Percentiles rank a stretch among this genome's conserved stretches.
Evolutionary conservation across 2,797 vertebrate genomes (phyloP).

Genomic region (Aulostomus chinensis): DNA sequence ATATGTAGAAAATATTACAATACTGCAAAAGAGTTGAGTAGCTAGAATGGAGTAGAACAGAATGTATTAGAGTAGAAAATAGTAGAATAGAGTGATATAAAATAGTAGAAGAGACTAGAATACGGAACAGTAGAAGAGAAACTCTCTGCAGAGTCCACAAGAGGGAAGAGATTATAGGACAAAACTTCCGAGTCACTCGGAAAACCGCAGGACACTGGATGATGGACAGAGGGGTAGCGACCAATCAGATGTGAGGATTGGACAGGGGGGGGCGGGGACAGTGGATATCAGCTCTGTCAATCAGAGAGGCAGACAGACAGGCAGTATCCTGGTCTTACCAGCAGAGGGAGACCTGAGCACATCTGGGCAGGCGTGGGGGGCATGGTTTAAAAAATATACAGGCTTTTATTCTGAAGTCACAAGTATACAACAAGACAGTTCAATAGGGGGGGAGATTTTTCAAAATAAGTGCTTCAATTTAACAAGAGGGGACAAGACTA

Average conservation of each 20-base stretch:
- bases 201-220: conserved; percentile 40
- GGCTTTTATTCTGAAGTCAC: conserved; percentile 19
- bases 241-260: conserved; percentile 63
- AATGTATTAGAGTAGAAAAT: too few relatives aligned
- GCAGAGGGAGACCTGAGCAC: conserved; percentile 79
- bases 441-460: background rate
- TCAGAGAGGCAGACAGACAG: conserved; percentile 45
- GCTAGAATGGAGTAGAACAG: too few relatives aligned
- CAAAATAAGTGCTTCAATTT: conserved; percentile 5
- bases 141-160: conserved; percentile 38
- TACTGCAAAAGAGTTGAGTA: too few relatives aligned
- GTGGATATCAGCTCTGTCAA: conserved; percentile 52
- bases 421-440: conserved; percentile 22
- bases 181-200: conserved; percentile 40
- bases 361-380: conserved; percentile 70
- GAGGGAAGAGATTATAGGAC: conserved; percentile 38
- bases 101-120: too few relatives aligned
- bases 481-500: too few relatives aligned
- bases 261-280: conserved; percentile 47
- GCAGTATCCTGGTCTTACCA: conserved; percentile 78
- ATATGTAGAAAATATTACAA: too few relatives aligned
- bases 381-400: conserved; percentile 65
- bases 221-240: conserved; percentile 44
- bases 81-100: too few relatives aligned
- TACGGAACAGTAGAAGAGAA: too few relatives aligned